phyloP scores from a whole-genome alignment of 2,113 vertebrate species.

The Empidonax traillii region DNA sequence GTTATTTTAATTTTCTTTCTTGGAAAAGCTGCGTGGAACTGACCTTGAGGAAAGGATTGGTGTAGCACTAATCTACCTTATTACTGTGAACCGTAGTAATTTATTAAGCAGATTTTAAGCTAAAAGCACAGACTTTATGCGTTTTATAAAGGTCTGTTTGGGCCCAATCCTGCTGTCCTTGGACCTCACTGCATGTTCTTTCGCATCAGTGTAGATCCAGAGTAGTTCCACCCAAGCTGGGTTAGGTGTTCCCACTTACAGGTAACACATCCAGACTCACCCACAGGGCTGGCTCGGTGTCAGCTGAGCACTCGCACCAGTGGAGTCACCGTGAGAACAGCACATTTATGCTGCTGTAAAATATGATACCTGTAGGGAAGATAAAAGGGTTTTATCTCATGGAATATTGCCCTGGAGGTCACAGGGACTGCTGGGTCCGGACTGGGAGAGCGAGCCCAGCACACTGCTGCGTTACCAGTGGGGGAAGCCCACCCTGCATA shows the following conservation, averaged over 20 bases:
- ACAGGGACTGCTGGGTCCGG: fast-evolving
- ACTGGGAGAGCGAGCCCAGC: neutral
- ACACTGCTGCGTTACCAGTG: neutral
- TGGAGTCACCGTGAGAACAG: neutral
- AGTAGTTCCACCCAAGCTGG: neutral
- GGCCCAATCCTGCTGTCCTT: neutral
- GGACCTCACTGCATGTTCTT: neutral
- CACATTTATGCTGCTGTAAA: neutral
- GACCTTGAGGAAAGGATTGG: neutral
- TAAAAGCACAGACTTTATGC: neutral
- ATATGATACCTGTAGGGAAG: neutral
- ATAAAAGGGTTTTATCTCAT: neutral
- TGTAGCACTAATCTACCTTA: slow-evolving; percentile 8
- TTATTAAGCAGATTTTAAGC: neutral
- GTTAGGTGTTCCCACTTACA: neutral
- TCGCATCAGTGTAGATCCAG: neutral
- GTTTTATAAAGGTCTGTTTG: neutral
- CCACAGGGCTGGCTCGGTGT: neutral
- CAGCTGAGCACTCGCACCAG: neutral
- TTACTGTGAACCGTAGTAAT: neutral
- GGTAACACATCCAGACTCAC: neutral
- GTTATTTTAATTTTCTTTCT: neutral
- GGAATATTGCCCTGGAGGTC: neutral
- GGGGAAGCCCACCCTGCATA: neutral
- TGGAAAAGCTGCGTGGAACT: neutral